Conservation (phyloP, 1,140 invertebrate species). For the Trichogramma pretiosum region DNA sequence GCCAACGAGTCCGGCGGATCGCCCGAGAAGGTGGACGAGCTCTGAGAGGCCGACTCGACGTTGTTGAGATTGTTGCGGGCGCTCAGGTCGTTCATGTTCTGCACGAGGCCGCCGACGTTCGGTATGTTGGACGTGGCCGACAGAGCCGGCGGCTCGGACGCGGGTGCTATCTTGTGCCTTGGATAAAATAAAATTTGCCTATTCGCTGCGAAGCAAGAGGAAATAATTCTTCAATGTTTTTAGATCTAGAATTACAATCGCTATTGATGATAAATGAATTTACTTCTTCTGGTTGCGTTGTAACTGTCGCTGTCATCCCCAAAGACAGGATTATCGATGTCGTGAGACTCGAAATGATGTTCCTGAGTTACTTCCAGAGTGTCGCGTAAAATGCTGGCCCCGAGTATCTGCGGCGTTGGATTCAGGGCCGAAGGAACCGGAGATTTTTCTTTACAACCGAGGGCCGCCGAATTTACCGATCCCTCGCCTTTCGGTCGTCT, state of each 20-base stretch:
- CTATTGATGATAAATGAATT: too few relatives aligned
- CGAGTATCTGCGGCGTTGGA: slow-evolving; percentile 39
- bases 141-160: slow-evolving; percentile 39
- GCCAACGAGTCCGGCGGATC: slow-evolving; percentile 38
- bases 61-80: slow-evolving; percentile 31
- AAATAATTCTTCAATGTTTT: too few relatives aligned
- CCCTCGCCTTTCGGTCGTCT: slow-evolving; percentile 45
- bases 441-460: slow-evolving; percentile 40
- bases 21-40: slow-evolving; percentile 38
- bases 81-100: slow-evolving; percentile 43
- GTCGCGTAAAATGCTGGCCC: slow-evolving; percentile 35
- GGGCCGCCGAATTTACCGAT: slow-evolving; percentile 38
- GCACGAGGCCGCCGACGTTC: slow-evolving; percentile 38
- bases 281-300: slow-evolving; percentile 47
- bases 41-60: slow-evolving; percentile 33
- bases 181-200: slow-evolving; percentile 34
- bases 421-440: slow-evolving; percentile 37
- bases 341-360: slow-evolving; percentile 21
- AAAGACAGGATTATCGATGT: slow-evolving; percentile 40
- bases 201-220: slow-evolving; percentile 25
- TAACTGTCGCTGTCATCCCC: slow-evolving; percentile 37
- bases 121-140: slow-evolving; percentile 41
- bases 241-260: background rate
- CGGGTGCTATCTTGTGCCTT: slow-evolving; percentile 43
- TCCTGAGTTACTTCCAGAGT: slow-evolving; percentile 28